Conservation (phyloP, 2,888 invertebrate species). For the Nemoura dubitans region DNA sequence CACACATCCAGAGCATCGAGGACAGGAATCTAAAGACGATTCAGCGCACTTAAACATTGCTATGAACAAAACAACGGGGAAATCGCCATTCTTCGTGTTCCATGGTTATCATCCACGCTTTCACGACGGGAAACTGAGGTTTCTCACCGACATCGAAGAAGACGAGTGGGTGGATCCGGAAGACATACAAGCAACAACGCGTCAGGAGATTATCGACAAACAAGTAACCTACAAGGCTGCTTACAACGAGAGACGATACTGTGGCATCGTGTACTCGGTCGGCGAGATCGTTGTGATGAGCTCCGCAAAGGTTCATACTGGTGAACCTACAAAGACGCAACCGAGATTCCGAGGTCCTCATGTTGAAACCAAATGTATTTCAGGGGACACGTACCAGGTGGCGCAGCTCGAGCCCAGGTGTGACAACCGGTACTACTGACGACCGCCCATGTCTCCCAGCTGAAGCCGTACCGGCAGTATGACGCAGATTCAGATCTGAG, state of each 20-base stretch:
- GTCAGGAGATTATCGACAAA: not conserved
- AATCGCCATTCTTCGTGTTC: too few relatives aligned
- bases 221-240: not conserved
- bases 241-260: not conserved
- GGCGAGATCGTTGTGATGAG: slow-evolving; percentile 18
- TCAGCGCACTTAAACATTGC: too few relatives aligned
- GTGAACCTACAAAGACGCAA: not conserved
- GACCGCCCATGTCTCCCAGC: not conserved
- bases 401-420: not conserved
- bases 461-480: too few relatives aligned
- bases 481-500: too few relatives aligned
- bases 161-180: not conserved
- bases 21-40: not conserved
- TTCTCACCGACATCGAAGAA: not conserved
- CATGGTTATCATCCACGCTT: not conserved
- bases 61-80: too few relatives aligned
- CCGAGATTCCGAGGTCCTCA: not conserved
- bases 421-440: not conserved
- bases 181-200: not conserved
- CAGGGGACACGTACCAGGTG: too few relatives aligned
- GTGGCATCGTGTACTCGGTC: not conserved
- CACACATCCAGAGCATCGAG: too few relatives aligned
- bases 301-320: not conserved
- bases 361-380: not conserved
- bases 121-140: not conserved